phyloP scores from a whole-genome alignment of 2,888 invertebrate species.

The Chloromyia formosa region DNA sequence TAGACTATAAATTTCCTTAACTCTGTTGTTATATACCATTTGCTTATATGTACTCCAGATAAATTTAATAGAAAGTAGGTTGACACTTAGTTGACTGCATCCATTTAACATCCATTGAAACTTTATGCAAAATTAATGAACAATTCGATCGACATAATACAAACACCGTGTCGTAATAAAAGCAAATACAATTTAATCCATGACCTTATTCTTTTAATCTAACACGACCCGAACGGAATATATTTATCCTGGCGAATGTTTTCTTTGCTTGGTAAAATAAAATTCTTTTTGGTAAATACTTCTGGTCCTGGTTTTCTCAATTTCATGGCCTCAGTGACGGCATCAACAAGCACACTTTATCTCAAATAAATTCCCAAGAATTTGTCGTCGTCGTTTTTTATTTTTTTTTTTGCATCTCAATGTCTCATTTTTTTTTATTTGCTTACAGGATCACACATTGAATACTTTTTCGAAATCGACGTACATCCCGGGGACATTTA shows the following conservation, averaged over 20 bases:
- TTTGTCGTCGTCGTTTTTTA: neutral
- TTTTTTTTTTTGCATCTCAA: too few species aligned
- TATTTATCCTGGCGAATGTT: neutral
- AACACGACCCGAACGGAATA: neutral
- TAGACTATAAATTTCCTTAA: too few species aligned
- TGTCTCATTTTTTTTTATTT: constrained; percentile 2
- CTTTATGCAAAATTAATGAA: too few species aligned
- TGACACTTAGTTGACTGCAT: too few species aligned
- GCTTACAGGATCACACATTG: constrained; percentile 49
- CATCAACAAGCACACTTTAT: neutral
- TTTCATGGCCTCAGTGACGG: neutral
- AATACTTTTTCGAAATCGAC: constrained; percentile 58
- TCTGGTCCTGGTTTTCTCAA: neutral
- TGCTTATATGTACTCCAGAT: too few species aligned
- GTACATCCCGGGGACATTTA: constrained; percentile 58
- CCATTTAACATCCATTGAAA: too few species aligned
- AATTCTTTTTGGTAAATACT: neutral
- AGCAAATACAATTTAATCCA: neutral
- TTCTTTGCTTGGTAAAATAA: neutral
- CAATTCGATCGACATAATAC: too few species aligned
- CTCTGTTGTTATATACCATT: too few species aligned
- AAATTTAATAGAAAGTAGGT: too few species aligned
- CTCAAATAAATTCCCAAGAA: constrained; percentile 20
- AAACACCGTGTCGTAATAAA: too few species aligned
- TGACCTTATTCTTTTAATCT: neutral